Evolutionary conservation across 2,797 vertebrate species (phyloP), one percentile per base, ranked within the genome.

Genomic region (Microctenopoma steveboyesi): DNA sequence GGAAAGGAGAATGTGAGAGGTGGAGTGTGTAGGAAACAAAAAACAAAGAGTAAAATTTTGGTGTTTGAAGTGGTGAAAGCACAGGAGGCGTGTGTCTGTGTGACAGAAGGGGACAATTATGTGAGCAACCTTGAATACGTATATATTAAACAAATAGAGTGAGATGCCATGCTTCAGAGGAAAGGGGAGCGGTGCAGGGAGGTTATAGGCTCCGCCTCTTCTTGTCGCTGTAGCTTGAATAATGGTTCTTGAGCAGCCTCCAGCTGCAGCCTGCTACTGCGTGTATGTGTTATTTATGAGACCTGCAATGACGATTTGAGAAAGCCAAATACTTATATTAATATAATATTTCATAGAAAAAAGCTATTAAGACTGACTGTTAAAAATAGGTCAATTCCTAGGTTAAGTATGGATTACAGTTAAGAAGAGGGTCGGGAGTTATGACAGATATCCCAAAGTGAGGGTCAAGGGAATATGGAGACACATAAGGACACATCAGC

Each of bases 211-310:
- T 60, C 89, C 82, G 43, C 85, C 84, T 86, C 79, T 86, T 80
- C 78, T 58, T 66, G 77, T 90, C 89, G 91, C 82, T 81, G 66
- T 63, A 86, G 82, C 86, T 81, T 74, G 76, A 88, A 87, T 86
- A 85, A 92, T 87, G 83, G 90, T 86, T 88, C 83, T 57, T 63
- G 91, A 91, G 88, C 87, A 77, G 87, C 86, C 61, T 18, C 82
- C 72, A 78, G 66, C 87, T 57, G 73, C 69, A 78, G 82, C 76
- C 64, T 79, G 72, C 78, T 68, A n/a, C 74, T 57, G 73, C 70
- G 46, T 77, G 33, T 57, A 68, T 81, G 53, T 63, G 64, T 68
- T 72, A 83, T 81, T 83, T 59, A 75, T 70, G 58, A 75, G 40
- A 62, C 13, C 37, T 48, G 7, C 27, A n/a, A 64, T 56, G 35